phyloP scores from a whole-genome alignment of 2,888 invertebrate species.

The Parnassius glacialis region DNA sequence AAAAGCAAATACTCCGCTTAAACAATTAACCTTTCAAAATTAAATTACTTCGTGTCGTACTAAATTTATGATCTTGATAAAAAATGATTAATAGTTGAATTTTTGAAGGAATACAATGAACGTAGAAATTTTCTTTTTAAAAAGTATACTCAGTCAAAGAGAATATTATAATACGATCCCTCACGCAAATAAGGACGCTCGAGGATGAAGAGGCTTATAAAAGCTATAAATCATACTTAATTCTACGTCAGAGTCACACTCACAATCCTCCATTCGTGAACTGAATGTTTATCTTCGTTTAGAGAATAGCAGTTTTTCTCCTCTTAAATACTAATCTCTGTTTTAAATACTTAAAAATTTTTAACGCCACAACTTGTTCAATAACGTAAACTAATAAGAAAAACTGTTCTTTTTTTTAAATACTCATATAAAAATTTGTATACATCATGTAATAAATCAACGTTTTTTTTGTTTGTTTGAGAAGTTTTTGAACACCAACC shows the following conservation, averaged over 20 bases:
- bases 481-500: too few species aligned
- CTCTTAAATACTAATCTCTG: conserved; percentile 8
- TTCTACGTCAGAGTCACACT: conserved; percentile 57
- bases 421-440: too few species aligned
- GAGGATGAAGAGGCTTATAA: conserved; percentile 59
- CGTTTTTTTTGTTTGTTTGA: too few species aligned
- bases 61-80: conserved; percentile 10
- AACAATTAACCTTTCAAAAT: neutral
- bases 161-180: conserved; percentile 32
- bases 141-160: conserved; percentile 9
- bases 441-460: too few species aligned
- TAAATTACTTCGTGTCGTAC: conserved; percentile 4
- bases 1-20: conserved; percentile 2
- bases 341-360: too few species aligned
- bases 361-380: too few species aligned
- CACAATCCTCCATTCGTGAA: conserved; percentile 58
- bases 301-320: conserved; percentile 28
- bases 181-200: conserved; percentile 56
- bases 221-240: conserved; percentile 74
- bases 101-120: conserved; percentile 1
- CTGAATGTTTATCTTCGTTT: conserved; percentile 59
- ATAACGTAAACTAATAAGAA: too few species aligned
- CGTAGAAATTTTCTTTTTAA: conserved; percentile 16
- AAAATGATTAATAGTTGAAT: conserved; percentile 16
- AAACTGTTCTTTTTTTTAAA: too few species aligned